A percentile compares a stretch with the other conserved stretches of the same genome.
phyloP scores from a whole-genome alignment of 2,113 vertebrate genomes.

The Machaerirhynchus nigripectus region DNA sequence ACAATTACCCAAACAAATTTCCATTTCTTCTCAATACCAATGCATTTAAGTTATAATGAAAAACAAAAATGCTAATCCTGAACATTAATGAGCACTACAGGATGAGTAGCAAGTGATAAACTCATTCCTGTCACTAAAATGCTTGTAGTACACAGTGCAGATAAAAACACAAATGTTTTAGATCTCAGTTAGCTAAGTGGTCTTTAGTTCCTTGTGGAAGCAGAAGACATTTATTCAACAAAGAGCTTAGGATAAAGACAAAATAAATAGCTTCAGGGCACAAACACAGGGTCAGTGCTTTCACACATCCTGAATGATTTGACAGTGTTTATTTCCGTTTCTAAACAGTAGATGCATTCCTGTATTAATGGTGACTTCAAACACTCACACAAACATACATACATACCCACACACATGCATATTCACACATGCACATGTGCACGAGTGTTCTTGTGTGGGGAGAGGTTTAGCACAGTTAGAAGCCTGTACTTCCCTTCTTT shows the following conservation, averaged over 20 bases:
- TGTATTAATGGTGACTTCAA: not conserved
- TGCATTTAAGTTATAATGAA: not conserved
- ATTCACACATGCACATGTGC: not conserved
- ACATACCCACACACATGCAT: not conserved
- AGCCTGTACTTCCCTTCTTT: not conserved
- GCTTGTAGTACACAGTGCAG: not conserved
- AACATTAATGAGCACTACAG: not conserved
- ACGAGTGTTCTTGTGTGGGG: not conserved
- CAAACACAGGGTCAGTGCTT: not conserved
- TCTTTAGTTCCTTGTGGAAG: not conserved
- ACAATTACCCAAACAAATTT: not conserved
- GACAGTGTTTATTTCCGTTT: not conserved
- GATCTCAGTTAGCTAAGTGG: not conserved
- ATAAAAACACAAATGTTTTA: not conserved
- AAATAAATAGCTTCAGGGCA: not conserved
- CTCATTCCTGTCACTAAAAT: not conserved
- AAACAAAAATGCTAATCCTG: not conserved
- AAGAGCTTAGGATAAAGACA: not conserved
- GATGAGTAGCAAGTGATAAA: not conserved
- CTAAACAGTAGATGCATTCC: not conserved
- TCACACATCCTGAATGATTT: not conserved
- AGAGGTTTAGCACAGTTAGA: not conserved
- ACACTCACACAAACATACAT: not conserved
- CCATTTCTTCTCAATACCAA: not conserved
- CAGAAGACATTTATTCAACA: not conserved